phyloP scores from a whole-genome alignment of 2,797 vertebrate genomes.

The Sebastes matsubarae region DNA sequence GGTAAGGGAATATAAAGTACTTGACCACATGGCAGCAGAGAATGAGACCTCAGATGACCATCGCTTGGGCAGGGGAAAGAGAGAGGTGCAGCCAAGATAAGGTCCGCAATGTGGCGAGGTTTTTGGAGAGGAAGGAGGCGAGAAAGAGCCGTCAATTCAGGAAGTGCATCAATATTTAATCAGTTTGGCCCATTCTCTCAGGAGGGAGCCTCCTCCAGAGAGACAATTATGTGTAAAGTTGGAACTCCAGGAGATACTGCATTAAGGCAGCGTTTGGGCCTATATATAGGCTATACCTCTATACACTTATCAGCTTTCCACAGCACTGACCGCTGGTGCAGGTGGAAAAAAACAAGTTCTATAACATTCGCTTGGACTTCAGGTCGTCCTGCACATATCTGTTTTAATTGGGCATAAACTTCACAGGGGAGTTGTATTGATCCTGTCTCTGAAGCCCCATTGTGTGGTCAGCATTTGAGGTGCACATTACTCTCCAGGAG shows the following conservation, averaged over 20 bases:
- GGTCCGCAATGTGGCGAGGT: neutral
- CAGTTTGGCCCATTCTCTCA: conserved; percentile 14
- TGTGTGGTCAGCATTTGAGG: conserved; percentile 1
- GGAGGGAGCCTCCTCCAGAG: neutral
- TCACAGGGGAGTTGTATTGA: conserved; percentile 28
- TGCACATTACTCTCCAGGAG: neutral
- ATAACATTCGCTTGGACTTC: neutral
- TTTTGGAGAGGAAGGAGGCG: neutral
- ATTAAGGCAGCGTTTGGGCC: neutral
- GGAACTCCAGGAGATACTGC: neutral
- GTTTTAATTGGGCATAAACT: conserved; percentile 15
- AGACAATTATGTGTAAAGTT: conserved; percentile 15
- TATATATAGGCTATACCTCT: neutral
- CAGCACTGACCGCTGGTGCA: neutral
- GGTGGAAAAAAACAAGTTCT: neutral
- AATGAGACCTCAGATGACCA: neutral
- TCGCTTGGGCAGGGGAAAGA: neutral
- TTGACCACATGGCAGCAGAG: neutral
- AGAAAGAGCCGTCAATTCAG: conserved; percentile 10
- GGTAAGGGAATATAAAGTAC: neutral
- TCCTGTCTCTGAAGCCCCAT: neutral
- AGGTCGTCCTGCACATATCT: neutral
- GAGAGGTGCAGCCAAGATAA: neutral
- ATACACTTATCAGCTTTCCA: neutral
- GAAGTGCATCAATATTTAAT: conserved; percentile 53